A percentile compares a stretch with the other conserved stretches of the same genome.
Evolutionary conservation across 2,797 vertebrate genomes (phyloP).

Genomic region (Carduelis carduelis): DNA sequence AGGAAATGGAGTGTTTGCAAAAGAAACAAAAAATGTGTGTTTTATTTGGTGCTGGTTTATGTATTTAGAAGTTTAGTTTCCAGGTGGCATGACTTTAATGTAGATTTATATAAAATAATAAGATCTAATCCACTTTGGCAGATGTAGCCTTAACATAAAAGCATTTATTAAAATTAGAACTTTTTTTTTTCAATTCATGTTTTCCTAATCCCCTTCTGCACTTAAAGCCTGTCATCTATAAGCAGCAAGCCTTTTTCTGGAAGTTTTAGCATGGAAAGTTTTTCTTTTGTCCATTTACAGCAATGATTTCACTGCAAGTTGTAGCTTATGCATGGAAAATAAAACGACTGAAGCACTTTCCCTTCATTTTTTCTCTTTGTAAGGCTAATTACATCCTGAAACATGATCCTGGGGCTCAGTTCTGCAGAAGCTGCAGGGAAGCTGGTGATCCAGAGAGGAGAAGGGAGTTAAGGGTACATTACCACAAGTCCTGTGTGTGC

Average conservation of each 20-base stretch:
- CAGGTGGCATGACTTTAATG: neutral
- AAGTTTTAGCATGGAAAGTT: neutral
- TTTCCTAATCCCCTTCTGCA: neutral
- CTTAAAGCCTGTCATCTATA: neutral
- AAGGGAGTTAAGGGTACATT: conserved; percentile 52
- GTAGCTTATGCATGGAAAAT: conserved; percentile 60
- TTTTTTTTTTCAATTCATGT: neutral
- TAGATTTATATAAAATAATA: neutral
- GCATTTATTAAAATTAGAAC: neutral
- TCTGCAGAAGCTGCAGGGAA: conserved; percentile 15
- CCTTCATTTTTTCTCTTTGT: conserved; percentile 45
- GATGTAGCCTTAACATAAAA: neutral
- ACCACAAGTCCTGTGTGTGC: conserved; percentile 60
- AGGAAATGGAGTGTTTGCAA: conserved; percentile 53
- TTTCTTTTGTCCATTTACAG: conserved; percentile 29
- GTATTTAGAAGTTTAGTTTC: neutral
- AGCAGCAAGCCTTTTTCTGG: neutral
- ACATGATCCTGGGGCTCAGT: conserved; percentile 30
- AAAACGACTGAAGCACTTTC: conserved; percentile 40
- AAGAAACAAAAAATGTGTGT: neutral
- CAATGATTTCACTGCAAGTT: conserved; percentile 44
- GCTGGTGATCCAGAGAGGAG: conserved; percentile 20
- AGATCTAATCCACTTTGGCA: neutral
- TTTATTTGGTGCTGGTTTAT: neutral
- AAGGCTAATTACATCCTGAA: conserved; percentile 66